These are phyloP conservation scores for Xanthorhoe spadicearia DNA, from an alignment of 2,888 invertebrate species.

Conservation along the genomic window DNA sequence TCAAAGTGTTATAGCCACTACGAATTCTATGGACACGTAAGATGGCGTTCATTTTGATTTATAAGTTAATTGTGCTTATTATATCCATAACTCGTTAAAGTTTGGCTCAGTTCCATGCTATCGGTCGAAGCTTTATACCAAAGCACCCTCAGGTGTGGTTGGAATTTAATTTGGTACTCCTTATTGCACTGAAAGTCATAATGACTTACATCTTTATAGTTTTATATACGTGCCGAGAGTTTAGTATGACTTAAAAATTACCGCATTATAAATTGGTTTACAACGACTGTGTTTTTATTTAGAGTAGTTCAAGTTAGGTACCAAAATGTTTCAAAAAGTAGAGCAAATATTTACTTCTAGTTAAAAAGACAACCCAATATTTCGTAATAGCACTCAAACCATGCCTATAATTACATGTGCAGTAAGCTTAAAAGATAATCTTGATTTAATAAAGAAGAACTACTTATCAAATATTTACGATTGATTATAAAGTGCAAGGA, in stretches of 20 bases:
- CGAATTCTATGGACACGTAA: too few relatives aligned
- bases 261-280: not conserved
- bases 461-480: too few relatives aligned
- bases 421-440: too few relatives aligned
- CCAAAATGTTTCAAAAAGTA: too few relatives aligned
- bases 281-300: not conserved
- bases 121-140: constrained; percentile 33
- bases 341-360: too few relatives aligned
- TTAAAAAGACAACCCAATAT: too few relatives aligned
- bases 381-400: too few relatives aligned
- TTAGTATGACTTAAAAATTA: constrained; percentile 6
- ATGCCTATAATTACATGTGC: too few relatives aligned
- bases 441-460: too few relatives aligned
- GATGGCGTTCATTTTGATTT: not conserved
- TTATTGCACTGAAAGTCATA: constrained; percentile 31
- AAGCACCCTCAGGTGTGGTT: constrained; percentile 38
- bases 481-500: too few relatives aligned
- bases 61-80: not conserved
- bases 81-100: constrained; percentile 30
- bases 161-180: constrained; percentile 41
- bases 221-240: constrained; percentile 9
- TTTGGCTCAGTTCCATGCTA: constrained; percentile 44
- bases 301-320: not conserved
- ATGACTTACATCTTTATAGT: constrained; percentile 17
- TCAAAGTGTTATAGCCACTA: too few relatives aligned